Evolutionary conservation across 2,888 invertebrate species (phyloP).

Genomic region (Tridacna crocea): DNA sequence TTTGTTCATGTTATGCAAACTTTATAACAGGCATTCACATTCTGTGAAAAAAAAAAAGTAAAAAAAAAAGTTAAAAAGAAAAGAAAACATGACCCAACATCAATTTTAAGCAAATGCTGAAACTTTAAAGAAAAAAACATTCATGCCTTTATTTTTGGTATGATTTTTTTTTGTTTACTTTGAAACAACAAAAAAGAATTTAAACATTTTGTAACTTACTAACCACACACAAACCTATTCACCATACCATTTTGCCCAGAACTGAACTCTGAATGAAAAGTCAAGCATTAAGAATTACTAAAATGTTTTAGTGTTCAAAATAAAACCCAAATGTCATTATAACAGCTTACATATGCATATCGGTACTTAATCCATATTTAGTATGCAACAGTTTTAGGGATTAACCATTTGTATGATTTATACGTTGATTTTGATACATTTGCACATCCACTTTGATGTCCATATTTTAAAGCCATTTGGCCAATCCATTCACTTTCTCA

Average conservation of each 20-base stretch:
- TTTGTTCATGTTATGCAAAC: background rate
- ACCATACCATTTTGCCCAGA: background rate
- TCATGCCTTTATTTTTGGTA: background rate
- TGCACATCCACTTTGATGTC: no score
- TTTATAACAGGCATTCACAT: background rate
- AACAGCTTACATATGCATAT: no score
- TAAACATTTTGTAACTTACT: background rate
- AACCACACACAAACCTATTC: background rate
- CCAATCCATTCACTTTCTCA: no score
- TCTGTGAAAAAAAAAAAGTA: background rate
- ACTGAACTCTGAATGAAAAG: background rate
- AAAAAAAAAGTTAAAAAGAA: background rate
- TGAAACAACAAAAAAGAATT: background rate
- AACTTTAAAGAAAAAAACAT: background rate
- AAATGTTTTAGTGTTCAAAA: no score
- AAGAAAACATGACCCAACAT: slow-evolving; percentile 11
- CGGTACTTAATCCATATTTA: no score
- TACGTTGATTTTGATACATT: no score
- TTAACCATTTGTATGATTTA: no score
- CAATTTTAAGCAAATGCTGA: slow-evolving; percentile 1
- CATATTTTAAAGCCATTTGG: no score
- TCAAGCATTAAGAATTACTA: background rate
- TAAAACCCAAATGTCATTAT: no score
- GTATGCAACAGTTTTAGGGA: no score
- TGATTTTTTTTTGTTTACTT: background rate